Evolutionary conservation across 2,888 invertebrate species (phyloP).

Genomic region (Chorisops tibialis): DNA sequence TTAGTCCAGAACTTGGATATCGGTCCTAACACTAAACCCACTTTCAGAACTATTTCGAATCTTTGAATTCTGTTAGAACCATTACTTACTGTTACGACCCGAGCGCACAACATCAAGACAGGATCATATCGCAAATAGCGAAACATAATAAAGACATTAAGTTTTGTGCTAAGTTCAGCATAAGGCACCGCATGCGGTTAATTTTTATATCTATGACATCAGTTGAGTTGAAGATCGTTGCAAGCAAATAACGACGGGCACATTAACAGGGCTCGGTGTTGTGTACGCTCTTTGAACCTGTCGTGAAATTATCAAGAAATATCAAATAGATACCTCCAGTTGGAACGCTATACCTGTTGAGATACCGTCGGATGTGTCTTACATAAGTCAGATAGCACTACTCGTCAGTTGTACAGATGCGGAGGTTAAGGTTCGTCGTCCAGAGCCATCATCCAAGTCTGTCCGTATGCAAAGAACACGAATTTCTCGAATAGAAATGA

Average conservation of each 20-base stretch:
- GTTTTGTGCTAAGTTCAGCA: slow-evolving; percentile 8
- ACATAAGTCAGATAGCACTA: not conserved
- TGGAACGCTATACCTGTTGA: not conserved
- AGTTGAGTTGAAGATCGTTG: slow-evolving; percentile 9
- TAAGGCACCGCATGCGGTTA: slow-evolving; percentile 14
- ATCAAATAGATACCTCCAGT: slow-evolving; percentile 6
- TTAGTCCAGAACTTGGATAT: too few species aligned
- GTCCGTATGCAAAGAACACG: not conserved
- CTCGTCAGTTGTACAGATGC: not conserved
- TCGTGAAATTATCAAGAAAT: slow-evolving; percentile 24
- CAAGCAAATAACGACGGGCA: slow-evolving; percentile 9
- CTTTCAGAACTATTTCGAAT: too few species aligned
- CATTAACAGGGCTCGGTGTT: slow-evolving; percentile 11
- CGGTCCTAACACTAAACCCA: too few species aligned
- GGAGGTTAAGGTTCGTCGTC: slow-evolving; percentile 23
- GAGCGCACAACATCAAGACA: not conserved
- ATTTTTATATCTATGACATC: slow-evolving; percentile 21
- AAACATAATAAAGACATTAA: slow-evolving; percentile 26
- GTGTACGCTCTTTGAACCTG: slow-evolving; percentile 27
- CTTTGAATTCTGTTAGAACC: too few species aligned
- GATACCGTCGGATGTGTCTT: not conserved
- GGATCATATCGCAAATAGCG: slow-evolving; percentile 17
- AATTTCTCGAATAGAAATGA: too few species aligned
- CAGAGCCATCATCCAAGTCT: slow-evolving; percentile 20
- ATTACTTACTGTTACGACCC: too few species aligned